Base-by-base conservation (phyloP, 1,140 invertebrate genomes). In the Drosophila obscura region DNA sequence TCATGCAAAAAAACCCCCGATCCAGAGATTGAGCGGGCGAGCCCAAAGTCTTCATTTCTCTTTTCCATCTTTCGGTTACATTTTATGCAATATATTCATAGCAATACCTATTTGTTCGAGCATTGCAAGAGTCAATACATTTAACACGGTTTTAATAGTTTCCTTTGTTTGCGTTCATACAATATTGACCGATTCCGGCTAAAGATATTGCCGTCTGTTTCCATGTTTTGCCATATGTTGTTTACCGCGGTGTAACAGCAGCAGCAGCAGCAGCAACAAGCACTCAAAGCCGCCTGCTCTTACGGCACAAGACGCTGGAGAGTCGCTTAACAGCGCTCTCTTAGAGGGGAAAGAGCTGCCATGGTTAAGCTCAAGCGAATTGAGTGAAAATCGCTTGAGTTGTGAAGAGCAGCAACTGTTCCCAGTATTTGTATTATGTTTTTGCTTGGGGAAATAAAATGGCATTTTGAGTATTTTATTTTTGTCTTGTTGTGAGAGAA, bases 201-300 rank as follows among this genome's bases (percentile, higher is more conserved):
- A 13, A 31, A 43, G 44, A 11, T 69, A 49, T 35, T n/a, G 51
- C 51, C 66, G 66, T 26, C n/a, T 69, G 66, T 69, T 69, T 69
- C 65, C 66, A 69, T 69, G 68, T 58, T 58, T 69, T 68, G 66
- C 64, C 66, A 69, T 69, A 69, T 69, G 66, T 69, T 69, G 66
- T 69, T 69, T 69, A 69, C 64, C 51, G 9, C 64, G 15, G 9
- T 11, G 35, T 11, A 49, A 48, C 52, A 44, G 15, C 19, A 51
- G 26, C 6, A 49, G 39, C 45, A 31, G 16, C 15, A 52, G 49
- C 49, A 43, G 44, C 60, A 64, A 64, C 39, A 66, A 67, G 13
- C 28, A 48, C 49, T 63, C 19, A 16, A 48, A 6, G 28, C 28
- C 9, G 28, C 28, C 9, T n/a, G n/a, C 19, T 67, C 46, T 67